phyloP scores from a whole-genome alignment of 1,140 invertebrate genomes.

The Reticulitermes speratus region DNA sequence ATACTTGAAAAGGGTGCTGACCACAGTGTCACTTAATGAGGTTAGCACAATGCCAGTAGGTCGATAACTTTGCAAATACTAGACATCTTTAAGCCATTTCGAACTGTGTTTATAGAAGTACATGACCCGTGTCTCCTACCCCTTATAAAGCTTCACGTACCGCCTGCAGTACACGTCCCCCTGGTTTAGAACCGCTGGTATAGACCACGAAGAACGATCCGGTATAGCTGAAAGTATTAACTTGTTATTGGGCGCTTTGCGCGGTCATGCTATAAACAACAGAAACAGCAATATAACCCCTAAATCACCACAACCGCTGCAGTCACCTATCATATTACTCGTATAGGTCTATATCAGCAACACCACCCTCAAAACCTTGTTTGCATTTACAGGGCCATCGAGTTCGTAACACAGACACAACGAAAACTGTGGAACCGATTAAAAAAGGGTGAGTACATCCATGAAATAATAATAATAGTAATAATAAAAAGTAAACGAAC shows the following conservation, averaged over 20 bases:
- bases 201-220: not conserved
- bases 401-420: not conserved
- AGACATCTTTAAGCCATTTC: too few species aligned
- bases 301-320: not conserved
- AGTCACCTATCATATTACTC: not conserved
- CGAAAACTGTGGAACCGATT: not conserved
- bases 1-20: too few species aligned
- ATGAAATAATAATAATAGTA: slow-evolving; percentile 5
- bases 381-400: not conserved
- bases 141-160: too few species aligned
- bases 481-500: not conserved
- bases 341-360: not conserved
- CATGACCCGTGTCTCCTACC: too few species aligned
- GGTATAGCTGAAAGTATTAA: not conserved
- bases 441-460: not conserved
- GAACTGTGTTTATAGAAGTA: too few species aligned
- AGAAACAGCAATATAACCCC: not conserved
- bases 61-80: too few species aligned
- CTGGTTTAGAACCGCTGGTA: too few species aligned
- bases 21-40: too few species aligned
- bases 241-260: not conserved
- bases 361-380: not conserved
- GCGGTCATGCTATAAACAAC: not conserved
- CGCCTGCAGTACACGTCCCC: too few species aligned
- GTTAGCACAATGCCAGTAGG: too few species aligned